These are phyloP conservation scores for Drosophila anomalata DNA, from an alignment of 2,888 invertebrate genomes.

Conservation along the genomic window DNA sequence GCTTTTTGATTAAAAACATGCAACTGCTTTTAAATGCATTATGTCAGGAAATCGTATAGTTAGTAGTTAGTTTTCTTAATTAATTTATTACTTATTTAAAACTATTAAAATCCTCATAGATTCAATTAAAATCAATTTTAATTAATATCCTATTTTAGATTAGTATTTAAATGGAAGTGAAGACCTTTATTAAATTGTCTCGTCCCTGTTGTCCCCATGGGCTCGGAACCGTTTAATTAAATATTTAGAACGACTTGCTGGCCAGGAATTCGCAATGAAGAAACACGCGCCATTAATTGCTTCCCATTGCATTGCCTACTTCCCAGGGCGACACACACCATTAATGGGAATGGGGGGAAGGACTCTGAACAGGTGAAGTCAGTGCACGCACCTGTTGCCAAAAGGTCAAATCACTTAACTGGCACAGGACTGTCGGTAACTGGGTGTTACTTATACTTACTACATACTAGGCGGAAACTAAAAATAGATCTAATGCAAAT, in stretches of 20 bases:
- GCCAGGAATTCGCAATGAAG: slow-evolving; percentile 12
- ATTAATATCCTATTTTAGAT: too few relatives aligned
- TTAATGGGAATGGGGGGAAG: not conserved
- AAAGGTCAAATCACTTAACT: slow-evolving; percentile 63
- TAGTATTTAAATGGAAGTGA: not conserved
- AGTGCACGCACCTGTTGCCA: slow-evolving; percentile 66
- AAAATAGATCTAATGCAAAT: slow-evolving; percentile 19
- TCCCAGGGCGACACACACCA: slow-evolving; percentile 4
- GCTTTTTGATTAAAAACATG: too few relatives aligned
- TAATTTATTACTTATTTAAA: too few relatives aligned
- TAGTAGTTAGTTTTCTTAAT: not conserved
- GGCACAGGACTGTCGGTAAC: slow-evolving; percentile 7
- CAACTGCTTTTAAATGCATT: too few relatives aligned
- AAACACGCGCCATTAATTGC: slow-evolving; percentile 40
- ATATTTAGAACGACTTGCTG: slow-evolving; percentile 7
- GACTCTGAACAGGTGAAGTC: not conserved
- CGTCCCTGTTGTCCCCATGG: not conserved
- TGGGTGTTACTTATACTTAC: slow-evolving; percentile 2
- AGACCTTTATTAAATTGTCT: slow-evolving; percentile 1
- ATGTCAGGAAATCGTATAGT: not conserved
- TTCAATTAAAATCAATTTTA: too few relatives aligned
- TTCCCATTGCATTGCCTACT: slow-evolving; percentile 32
- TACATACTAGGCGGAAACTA: slow-evolving; percentile 1
- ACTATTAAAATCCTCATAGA: too few relatives aligned
- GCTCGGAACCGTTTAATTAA: slow-evolving; percentile 17